Evolutionary conservation across 2,888 invertebrate species (phyloP).

Genomic region (Silvanus unidentatus): DNA sequence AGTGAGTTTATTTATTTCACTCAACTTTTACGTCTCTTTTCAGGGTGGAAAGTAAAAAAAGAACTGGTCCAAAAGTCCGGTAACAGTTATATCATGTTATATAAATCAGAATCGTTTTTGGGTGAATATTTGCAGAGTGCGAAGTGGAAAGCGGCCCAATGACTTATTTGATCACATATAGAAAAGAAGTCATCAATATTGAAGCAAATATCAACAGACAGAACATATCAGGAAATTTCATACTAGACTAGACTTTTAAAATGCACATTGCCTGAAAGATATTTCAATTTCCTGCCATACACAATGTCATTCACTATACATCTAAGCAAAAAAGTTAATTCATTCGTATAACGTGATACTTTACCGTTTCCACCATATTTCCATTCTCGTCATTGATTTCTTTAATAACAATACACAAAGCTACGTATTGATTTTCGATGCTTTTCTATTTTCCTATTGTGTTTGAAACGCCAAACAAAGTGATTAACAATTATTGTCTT

Average conservation of each 20-base stretch:
- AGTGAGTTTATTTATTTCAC: background rate
- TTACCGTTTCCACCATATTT: conserved; percentile 28
- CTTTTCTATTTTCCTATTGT: background rate
- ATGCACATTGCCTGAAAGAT: background rate
- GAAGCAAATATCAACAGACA: no score
- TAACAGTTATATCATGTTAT: no score
- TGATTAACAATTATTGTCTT: conserved; percentile 1
- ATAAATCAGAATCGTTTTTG: no score
- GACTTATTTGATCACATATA: no score
- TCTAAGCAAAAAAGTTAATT: conserved; percentile 32
- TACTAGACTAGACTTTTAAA: no score
- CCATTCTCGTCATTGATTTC: conserved; percentile 32
- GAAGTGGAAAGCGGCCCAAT: no score
- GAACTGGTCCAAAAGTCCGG: no score
- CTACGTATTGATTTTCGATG: conserved; percentile 8
- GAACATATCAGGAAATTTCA: no score
- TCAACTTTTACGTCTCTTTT: background rate
- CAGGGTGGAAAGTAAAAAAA: no score
- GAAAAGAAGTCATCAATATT: no score
- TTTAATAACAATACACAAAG: conserved; percentile 32
- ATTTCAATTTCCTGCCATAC: conserved; percentile 2
- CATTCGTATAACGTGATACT: conserved; percentile 34
- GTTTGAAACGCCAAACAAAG: background rate
- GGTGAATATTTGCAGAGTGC: background rate
- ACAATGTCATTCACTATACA: conserved; percentile 2